Evolutionary conservation across 1,140 invertebrate species (phyloP).

Genomic region (Drosophila yakuba): DNA sequence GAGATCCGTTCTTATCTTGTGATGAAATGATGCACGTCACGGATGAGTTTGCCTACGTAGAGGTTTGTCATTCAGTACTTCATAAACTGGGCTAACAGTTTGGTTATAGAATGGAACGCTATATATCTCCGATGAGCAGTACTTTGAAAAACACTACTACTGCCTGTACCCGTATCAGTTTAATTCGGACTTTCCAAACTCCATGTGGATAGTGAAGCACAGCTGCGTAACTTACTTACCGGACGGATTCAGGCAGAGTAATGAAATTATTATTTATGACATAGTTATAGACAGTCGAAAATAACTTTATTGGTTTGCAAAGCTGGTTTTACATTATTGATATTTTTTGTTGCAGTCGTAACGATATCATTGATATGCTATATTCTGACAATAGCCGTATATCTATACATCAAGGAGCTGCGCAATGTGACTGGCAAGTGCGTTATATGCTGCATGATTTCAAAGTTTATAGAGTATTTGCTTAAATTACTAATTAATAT

Average conservation of each 20-base stretch:
- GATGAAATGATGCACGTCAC: too few relatives aligned
- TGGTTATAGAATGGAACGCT: background rate
- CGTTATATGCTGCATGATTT: background rate
- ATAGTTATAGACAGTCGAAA: too few relatives aligned
- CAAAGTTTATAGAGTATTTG: background rate
- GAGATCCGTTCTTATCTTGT: too few relatives aligned
- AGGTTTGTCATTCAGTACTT: too few relatives aligned
- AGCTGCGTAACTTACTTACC: background rate
- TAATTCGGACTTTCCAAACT: background rate
- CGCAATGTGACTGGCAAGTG: background rate
- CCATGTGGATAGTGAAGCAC: background rate
- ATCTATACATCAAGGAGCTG: background rate
- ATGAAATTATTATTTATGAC: too few relatives aligned
- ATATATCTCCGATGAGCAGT: too few relatives aligned
- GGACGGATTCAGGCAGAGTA: background rate
- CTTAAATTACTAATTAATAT: background rate
- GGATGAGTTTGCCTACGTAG: too few relatives aligned
- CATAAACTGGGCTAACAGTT: background rate
- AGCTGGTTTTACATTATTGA: too few relatives aligned
- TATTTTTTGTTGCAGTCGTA: background rate
- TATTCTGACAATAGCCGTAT: background rate
- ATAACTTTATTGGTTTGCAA: too few relatives aligned
- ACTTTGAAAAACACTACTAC: background rate
- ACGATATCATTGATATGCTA: background rate
- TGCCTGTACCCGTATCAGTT: background rate